A percentile compares a stretch with the other conserved stretches of the same genome.
Evolutionary conservation across 2,797 vertebrate species (phyloP).

Genomic region (Poecilia gillii): DNA sequence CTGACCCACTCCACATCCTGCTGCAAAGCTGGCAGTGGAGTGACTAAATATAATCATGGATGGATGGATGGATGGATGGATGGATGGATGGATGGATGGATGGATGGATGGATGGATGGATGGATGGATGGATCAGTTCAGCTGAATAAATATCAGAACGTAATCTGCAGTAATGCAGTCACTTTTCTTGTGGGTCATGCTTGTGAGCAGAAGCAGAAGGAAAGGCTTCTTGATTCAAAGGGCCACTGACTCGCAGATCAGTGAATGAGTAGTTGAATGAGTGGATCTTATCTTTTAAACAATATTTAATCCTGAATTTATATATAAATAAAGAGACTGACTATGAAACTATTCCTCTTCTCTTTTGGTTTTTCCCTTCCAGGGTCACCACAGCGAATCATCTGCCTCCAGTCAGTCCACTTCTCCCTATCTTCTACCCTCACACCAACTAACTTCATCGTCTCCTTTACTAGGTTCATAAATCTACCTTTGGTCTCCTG

Average conservation of each 20-base stretch:
- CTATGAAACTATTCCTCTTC: not conserved
- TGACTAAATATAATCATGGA: not conserved
- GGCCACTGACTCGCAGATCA: not conserved
- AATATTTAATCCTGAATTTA: not conserved
- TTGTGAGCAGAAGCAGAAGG: not conserved
- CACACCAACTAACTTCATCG: not conserved
- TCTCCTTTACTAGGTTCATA: not conserved
- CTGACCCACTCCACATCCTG: not conserved
- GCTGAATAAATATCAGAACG: no score
- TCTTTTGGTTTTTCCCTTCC: not conserved
- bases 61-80: conserved; percentile 1
- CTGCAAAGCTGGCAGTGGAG: not conserved
- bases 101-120: not conserved
- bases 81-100: conserved; percentile 1
- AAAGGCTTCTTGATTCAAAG: not conserved
- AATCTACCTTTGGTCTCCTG: not conserved
- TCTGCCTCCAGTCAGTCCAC: not conserved
- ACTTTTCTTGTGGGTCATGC: not conserved
- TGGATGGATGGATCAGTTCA: not conserved
- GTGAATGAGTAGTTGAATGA: not conserved
- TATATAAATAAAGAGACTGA: not conserved
- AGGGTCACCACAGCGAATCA: not conserved
- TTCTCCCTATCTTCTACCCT: not conserved
- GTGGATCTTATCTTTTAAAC: not conserved
- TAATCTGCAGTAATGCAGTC: no score